Conservation (phyloP, 2,113 vertebrate species). For the Aplodontia rufa region DNA sequence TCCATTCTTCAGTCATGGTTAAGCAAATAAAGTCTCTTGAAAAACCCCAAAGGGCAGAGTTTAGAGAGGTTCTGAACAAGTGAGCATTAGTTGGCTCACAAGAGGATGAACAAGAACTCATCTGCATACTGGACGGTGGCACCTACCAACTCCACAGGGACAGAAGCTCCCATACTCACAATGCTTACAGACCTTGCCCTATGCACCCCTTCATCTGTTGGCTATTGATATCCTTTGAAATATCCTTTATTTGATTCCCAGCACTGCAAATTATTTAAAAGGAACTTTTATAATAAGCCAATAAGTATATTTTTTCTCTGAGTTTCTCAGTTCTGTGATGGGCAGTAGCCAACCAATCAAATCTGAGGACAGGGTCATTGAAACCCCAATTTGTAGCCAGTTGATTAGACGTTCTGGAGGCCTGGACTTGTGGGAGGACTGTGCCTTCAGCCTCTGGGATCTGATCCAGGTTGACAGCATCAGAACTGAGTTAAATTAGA, state of each 20-base stretch:
- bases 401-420: neutral
- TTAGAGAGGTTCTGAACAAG: neutral
- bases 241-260: neutral
- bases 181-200: neutral
- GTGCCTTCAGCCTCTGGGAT: neutral
- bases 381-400: no score
- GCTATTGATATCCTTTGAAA: neutral
- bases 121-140: neutral
- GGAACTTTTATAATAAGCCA: neutral
- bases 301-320: neutral
- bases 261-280: neutral
- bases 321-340: neutral
- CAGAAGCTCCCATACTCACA: neutral
- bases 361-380: neutral
- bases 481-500: neutral
- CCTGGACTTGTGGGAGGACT: neutral
- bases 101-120: neutral
- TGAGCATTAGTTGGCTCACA: neutral
- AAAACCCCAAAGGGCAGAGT: neutral
- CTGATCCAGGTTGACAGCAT: neutral
- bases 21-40: neutral
- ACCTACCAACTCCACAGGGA: neutral
- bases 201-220: neutral
- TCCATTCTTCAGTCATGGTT: neutral
- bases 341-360: neutral